These are phyloP conservation scores for Morinoia aosen DNA, from an alignment of 2,888 invertebrate genomes.

Conservation along the genomic window DNA sequence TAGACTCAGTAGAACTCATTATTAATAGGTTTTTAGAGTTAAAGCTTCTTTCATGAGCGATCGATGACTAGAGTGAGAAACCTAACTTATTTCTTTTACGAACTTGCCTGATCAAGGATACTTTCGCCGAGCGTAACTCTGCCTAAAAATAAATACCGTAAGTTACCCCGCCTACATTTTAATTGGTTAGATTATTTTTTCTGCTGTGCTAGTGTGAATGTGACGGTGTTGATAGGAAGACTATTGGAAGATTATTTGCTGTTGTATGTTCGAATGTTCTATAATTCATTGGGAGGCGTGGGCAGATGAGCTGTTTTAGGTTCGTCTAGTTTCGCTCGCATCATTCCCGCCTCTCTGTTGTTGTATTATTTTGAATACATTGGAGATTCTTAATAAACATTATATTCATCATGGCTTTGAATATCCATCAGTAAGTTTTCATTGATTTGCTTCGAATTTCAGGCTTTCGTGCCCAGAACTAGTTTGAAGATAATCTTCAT, in stretches of 20 bases:
- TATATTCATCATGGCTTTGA: background rate
- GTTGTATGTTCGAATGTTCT: slow-evolving; percentile 43
- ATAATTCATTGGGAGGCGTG: slow-evolving; percentile 22
- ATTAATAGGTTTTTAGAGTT: background rate
- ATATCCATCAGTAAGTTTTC: background rate
- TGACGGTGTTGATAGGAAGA: background rate
- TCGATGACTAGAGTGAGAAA: background rate
- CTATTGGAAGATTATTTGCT: slow-evolving; percentile 32
- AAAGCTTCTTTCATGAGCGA: background rate
- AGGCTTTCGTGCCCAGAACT: too few species aligned
- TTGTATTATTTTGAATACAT: slow-evolving; percentile 52
- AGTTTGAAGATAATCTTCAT: too few species aligned
- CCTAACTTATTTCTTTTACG: background rate
- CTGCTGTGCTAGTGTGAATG: background rate
- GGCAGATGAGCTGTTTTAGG: slow-evolving; percentile 44
- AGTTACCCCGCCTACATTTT: background rate
- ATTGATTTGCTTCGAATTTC: too few species aligned
- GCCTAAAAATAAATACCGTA: background rate
- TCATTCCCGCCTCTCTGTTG: slow-evolving; percentile 44
- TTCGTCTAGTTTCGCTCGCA: slow-evolving; percentile 2
- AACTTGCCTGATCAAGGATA: background rate
- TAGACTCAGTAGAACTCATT: background rate
- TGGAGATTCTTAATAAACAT: slow-evolving; percentile 39
- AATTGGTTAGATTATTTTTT: background rate
- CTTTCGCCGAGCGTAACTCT: background rate